These are phyloP conservation scores for Batillaria attramentaria DNA, from an alignment of 1,140 invertebrate species.

Conservation along the genomic window DNA sequence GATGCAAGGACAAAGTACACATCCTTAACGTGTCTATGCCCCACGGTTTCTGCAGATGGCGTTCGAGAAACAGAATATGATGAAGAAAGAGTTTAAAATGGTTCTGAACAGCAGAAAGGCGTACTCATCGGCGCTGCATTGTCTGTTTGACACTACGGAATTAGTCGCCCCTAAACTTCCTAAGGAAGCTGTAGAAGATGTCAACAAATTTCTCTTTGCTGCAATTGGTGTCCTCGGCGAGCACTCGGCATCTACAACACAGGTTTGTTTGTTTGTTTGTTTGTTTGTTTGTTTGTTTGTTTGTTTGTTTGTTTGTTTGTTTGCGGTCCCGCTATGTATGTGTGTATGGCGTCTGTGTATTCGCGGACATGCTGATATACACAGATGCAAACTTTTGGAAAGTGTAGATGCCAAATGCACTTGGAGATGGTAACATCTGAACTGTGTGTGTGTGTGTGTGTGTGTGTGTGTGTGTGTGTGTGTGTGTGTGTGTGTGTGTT, in stretches of 20 bases:
- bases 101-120: constrained; percentile 41
- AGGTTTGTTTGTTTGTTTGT: not conserved
- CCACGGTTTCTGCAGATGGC: too few species aligned
- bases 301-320: not conserved
- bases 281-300: not conserved
- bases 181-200: too few species aligned
- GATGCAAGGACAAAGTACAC: too few species aligned
- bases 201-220: too few species aligned
- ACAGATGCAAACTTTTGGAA: not conserved
- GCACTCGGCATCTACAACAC: too few species aligned
- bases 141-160: constrained; percentile 56
- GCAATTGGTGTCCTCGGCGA: too few species aligned
- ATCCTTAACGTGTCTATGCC: too few species aligned
- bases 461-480: not conserved
- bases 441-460: not conserved
- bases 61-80: constrained; percentile 25
- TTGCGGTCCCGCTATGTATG: not conserved
- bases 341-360: not conserved
- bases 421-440: not conserved
- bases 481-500: not conserved
- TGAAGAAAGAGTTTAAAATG: not conserved
- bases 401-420: not conserved
- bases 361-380: not conserved
- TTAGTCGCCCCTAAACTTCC: too few species aligned
- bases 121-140: constrained; percentile 56